Conservation (phyloP, 1,140 invertebrate genomes). For the Cyphomyrmex costatus region DNA sequence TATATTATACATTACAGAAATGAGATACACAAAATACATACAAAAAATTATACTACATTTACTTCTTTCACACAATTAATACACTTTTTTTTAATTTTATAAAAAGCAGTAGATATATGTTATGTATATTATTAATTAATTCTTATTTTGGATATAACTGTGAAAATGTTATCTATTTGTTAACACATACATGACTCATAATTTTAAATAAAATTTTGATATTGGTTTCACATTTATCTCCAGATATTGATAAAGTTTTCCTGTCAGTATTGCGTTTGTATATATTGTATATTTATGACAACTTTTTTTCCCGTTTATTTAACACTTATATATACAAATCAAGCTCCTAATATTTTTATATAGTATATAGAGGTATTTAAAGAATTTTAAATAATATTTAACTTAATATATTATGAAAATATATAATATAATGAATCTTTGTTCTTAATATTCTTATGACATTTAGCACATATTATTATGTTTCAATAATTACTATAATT, state of each 20-base stretch:
- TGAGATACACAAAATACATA: no score
- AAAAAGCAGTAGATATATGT: not conserved
- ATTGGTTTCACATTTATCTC: not conserved
- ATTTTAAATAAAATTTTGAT: conserved; percentile 39
- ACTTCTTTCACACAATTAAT: not conserved
- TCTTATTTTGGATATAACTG: not conserved
- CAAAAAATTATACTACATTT: no score
- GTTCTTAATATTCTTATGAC: conserved; percentile 51
- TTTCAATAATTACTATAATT: conserved; percentile 38
- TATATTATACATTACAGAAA: no score
- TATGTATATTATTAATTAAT: not conserved
- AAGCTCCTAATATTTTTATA: no score
- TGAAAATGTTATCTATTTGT: not conserved
- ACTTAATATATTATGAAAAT: not conserved
- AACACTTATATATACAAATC: no score
- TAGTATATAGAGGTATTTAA: not conserved
- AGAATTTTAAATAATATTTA: not conserved
- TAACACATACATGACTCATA: not conserved
- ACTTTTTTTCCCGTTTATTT: not conserved
- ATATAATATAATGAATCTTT: not conserved
- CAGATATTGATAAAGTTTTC: conserved; percentile 3
- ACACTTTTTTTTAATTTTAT: not conserved
- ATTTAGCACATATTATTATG: conserved; percentile 36
- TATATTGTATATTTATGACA: not conserved
- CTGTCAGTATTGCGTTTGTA: not conserved